Evolutionary conservation across 2,797 vertebrate species (phyloP), one percentile per base, ranked within the genome.

Genomic region (Ibycter americanus): DNA sequence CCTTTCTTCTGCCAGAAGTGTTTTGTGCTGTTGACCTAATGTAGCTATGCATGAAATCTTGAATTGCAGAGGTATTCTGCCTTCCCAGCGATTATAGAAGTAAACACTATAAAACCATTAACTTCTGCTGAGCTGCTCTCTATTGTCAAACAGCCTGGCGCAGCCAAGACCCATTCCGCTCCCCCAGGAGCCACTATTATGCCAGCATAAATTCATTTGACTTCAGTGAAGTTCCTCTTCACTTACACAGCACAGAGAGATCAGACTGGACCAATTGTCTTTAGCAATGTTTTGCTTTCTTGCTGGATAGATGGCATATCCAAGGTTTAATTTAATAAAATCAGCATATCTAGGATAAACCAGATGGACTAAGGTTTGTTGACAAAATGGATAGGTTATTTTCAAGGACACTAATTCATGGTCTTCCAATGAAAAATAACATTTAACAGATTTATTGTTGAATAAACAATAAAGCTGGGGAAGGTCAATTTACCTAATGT

Each of bases 291-390:
- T 96, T 87, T 85, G 34, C 67, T 90, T 78, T 96, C 17, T 81
- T 87, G 44, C 61, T 83, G 81, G 74, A 93, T 62, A 81, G 55
- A 90, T 79, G 92, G 18, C 84, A 47, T 85, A 59, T 51, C 78
- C 71, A 92, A 92, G 49, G 44, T 80, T 74, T 93, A 93, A 95
- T 95, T 83, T 67, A 90, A 96, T 96, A 87, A 89, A 93, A 54
- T 23, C 42, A 49, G 16, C 1, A 0, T 83, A 34, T 63, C 87
- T 90, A 83, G 85, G 63, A 89, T 56, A 90, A 95, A 90, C 42
- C 71, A 85, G 71, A 83, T 51, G 46, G 67, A 62, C 44, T 58
- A 46, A 87, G 56, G 55, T 71, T 85, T 87, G 93, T 72, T 89
- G 81, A 89, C 81, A 83, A 94, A 92, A 89, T 5, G 15, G 59